Evolutionary conservation across 1,140 invertebrate genomes (phyloP).

Genomic region (Charaxes varanes): DNA sequence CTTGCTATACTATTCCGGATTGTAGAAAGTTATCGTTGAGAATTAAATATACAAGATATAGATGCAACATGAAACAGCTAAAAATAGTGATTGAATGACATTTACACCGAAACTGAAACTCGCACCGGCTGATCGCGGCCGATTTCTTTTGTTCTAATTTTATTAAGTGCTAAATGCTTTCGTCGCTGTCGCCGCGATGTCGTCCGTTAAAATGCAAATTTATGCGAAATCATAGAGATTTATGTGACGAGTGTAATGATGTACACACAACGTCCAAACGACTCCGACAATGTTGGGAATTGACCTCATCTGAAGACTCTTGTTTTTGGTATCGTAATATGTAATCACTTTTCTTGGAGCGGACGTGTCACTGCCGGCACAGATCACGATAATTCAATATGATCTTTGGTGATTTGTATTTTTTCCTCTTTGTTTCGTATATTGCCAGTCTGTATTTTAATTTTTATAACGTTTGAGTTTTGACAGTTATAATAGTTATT

Average conservation of each 20-base stretch:
- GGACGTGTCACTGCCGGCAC: too few species aligned
- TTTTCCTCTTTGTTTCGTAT: too few species aligned
- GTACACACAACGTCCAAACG: conserved; percentile 31
- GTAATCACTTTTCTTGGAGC: conserved; percentile 3
- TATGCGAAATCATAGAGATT: conserved; percentile 53
- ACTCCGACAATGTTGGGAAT: conserved; percentile 24
- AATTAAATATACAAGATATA: too few species aligned
- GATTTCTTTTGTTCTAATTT: conserved; percentile 45
- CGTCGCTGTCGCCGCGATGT: conserved; percentile 25
- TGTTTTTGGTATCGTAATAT: conserved; percentile 14
- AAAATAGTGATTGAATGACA: too few species aligned
- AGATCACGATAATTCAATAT: too few species aligned
- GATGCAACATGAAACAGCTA: too few species aligned
- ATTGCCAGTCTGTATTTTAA: too few species aligned
- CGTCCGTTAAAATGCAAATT: conserved; percentile 53
- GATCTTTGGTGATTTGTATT: too few species aligned
- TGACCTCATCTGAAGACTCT: conserved; percentile 12
- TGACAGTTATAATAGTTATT: too few species aligned
- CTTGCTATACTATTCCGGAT: too few species aligned
- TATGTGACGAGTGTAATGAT: conserved; percentile 39
- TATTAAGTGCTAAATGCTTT: conserved; percentile 43
- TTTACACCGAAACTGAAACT: neutral
- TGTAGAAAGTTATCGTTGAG: too few species aligned
- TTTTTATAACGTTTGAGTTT: too few species aligned
- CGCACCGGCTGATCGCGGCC: conserved; percentile 12